A percentile compares a stretch with the other conserved stretches of the same genome.
phyloP scores from a whole-genome alignment of 2,113 vertebrate species.

The Mobula hypostoma region DNA sequence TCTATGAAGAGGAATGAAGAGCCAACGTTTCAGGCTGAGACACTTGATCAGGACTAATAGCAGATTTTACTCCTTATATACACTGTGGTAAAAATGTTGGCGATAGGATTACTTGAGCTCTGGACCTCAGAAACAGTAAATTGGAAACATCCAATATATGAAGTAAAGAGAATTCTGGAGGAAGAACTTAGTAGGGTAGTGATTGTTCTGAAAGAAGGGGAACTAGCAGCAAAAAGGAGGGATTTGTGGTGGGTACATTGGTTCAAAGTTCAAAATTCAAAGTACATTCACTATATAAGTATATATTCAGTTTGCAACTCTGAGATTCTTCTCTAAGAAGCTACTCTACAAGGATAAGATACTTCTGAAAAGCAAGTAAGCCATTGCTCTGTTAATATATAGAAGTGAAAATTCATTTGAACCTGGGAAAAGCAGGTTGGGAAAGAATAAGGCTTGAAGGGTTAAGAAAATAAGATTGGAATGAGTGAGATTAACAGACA shows the following conservation, averaged over 20 bases:
- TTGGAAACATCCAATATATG: not conserved
- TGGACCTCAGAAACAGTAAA: not conserved
- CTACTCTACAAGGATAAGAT: too few relatives aligned
- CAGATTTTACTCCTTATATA: not conserved
- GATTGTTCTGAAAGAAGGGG: not conserved
- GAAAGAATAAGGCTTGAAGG: not conserved
- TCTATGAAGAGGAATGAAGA: too few relatives aligned
- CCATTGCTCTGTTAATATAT: too few relatives aligned
- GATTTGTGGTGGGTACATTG: not conserved
- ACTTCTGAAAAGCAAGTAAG: too few relatives aligned
- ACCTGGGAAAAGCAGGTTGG: not conserved
- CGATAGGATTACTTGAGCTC: not conserved
- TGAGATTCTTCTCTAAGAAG: not conserved
- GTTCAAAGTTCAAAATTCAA: too few relatives aligned
- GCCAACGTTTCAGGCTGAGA: too few relatives aligned
- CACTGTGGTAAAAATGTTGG: not conserved
- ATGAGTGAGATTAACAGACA: too few relatives aligned
- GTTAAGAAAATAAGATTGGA: too few relatives aligned
- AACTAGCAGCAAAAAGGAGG: not conserved
- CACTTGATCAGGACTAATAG: not conserved
- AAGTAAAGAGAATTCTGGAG: not conserved
- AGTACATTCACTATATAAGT: too few relatives aligned
- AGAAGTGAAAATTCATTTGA: not conserved
- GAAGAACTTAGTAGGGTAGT: not conserved
- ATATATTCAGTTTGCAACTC: too few relatives aligned